A percentile compares a stretch with the other conserved stretches of the same genome.
Conservation (phyloP, 1,140 invertebrate species). For the Drosophila bifasciata region DNA sequence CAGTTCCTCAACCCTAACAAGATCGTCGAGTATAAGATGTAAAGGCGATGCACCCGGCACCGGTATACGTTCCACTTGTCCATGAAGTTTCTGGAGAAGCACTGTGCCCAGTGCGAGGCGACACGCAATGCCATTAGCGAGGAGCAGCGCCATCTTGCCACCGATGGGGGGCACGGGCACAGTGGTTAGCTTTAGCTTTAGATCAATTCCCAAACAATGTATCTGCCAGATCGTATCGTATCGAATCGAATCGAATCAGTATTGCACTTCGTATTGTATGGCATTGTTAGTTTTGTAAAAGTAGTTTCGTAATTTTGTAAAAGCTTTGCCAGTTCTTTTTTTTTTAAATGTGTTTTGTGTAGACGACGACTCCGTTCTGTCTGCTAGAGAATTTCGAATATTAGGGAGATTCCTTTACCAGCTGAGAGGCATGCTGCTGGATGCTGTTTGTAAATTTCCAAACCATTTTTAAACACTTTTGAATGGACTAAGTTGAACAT, state of each 20-base stretch:
- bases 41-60: slow-evolving; percentile 84
- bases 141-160: slow-evolving; percentile 67
- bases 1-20: slow-evolving; percentile 84
- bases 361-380: slow-evolving; percentile 58
- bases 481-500: slow-evolving; percentile 80
- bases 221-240: slow-evolving; percentile 45
- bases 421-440: slow-evolving; percentile 27
- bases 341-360: slow-evolving; percentile 60
- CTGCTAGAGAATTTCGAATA: slow-evolving; percentile 46
- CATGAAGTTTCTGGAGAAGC: slow-evolving; percentile 84
- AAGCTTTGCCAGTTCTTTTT: slow-evolving; percentile 69
- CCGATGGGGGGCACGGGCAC: slow-evolving; percentile 51
- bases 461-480: slow-evolving; percentile 60
- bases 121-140: slow-evolving; percentile 52
- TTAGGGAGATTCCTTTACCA: slow-evolving; percentile 39
- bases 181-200: slow-evolving; percentile 71
- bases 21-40: slow-evolving; percentile 84
- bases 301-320: slow-evolving; percentile 82
- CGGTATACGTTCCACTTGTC: slow-evolving; percentile 84
- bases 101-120: slow-evolving; percentile 80
- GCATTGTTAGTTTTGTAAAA: slow-evolving; percentile 70
- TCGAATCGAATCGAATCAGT: slow-evolving; percentile 46
- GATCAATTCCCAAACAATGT: slow-evolving; percentile 37
- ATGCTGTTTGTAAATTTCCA: slow-evolving; percentile 44
- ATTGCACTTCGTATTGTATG: slow-evolving; percentile 53